A percentile compares a stretch with the other conserved stretches of the same genome.
These are phyloP conservation scores for Caenorhabditis inopinata DNA, from an alignment of 1,140 invertebrate species.

Conservation along the genomic window DNA sequence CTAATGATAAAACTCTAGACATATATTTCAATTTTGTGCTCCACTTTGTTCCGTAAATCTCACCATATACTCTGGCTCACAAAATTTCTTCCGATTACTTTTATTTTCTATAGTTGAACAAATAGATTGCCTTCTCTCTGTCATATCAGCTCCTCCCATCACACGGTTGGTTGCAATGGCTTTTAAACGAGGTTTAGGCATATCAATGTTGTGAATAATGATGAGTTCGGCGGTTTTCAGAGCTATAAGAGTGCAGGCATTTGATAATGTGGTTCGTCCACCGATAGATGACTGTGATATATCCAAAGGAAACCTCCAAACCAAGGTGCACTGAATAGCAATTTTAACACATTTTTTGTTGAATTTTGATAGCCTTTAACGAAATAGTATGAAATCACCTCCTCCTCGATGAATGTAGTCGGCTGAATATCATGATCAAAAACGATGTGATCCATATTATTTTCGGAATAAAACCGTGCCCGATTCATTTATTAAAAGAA, in stretches of 20 bases:
- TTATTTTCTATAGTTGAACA: too few species aligned
- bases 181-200: not conserved
- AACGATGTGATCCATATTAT: not conserved
- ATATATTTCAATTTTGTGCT: too few species aligned
- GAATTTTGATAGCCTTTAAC: too few species aligned
- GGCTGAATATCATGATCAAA: not conserved
- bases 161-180: not conserved
- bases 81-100: too few species aligned
- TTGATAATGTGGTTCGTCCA: not conserved
- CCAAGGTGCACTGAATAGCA: not conserved
- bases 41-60: too few species aligned
- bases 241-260: not conserved
- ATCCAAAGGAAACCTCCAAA: not conserved
- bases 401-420: not conserved
- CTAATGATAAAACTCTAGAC: too few species aligned
- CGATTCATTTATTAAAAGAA: not conserved
- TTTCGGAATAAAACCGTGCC: not conserved
- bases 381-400: not conserved
- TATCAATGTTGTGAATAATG: slow-evolving; percentile 1
- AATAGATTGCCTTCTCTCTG: not conserved
- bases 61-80: not conserved
- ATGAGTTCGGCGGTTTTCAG: not conserved
- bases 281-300: slow-evolving; percentile 6
- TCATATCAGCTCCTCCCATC: not conserved
- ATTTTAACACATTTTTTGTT: too few species aligned